Conservation (phyloP, 2,888 invertebrate genomes). For the Leptopterna dolabrata region DNA sequence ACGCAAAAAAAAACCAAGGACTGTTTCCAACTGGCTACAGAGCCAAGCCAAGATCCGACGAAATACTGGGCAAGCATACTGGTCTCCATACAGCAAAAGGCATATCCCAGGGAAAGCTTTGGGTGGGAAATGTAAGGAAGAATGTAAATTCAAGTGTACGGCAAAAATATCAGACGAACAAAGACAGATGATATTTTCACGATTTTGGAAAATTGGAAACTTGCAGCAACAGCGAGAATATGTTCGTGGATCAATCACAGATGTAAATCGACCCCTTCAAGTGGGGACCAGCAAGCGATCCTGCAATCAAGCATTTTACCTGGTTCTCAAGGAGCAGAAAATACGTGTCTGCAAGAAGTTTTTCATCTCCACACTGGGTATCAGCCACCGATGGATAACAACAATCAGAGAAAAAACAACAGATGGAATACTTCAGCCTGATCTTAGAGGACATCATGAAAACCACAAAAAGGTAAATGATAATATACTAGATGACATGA, state of each 20-base stretch:
- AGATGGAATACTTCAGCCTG: conserved; percentile 59
- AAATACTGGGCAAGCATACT: background rate
- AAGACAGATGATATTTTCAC: conserved; percentile 17
- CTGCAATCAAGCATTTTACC: conserved; percentile 22
- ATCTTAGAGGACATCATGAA: conserved; percentile 64
- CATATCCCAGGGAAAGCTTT: conserved; percentile 23
- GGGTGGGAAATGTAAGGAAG: background rate
- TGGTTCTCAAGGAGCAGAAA: background rate
- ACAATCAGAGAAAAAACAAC: conserved; percentile 1
- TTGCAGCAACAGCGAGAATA: conserved; percentile 9
- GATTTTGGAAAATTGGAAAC: too few relatives aligned
- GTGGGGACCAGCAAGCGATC: background rate
- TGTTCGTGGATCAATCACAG: background rate
- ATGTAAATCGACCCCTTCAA: conserved; percentile 15
- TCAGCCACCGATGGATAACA: too few relatives aligned
- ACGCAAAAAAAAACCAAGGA: conserved; percentile 20
- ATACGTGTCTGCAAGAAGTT: conserved; percentile 12
- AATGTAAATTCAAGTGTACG: too few relatives aligned
- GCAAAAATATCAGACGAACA: conserved; percentile 3
- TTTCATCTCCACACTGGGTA: background rate
- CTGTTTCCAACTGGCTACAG: too few relatives aligned
- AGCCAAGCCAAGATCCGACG: background rate
- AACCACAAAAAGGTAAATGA: conserved; percentile 59
- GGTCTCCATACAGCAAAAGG: conserved; percentile 7
- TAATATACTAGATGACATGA: conserved; percentile 61